These are phyloP conservation scores for Dolomedes plantarius DNA, from an alignment of 2,888 invertebrate genomes.

Conservation along the genomic window DNA sequence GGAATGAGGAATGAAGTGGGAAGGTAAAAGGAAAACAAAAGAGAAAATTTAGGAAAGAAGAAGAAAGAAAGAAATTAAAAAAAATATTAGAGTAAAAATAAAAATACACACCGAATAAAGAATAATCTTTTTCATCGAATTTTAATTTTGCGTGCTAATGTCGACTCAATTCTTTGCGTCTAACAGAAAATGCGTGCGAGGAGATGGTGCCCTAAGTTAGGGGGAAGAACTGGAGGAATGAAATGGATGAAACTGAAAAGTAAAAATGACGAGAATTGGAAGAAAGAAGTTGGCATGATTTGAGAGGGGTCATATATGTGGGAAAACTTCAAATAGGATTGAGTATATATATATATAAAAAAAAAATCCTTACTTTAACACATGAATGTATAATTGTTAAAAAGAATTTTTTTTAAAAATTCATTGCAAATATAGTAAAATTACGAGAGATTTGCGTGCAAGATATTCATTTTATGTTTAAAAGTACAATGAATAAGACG, in stretches of 20 bases:
- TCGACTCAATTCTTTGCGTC: conserved; percentile 45
- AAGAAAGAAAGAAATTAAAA: background rate
- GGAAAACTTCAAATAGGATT: no score
- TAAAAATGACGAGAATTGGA: background rate
- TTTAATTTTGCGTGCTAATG: conserved; percentile 65
- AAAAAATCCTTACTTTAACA: no score
- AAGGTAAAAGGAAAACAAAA: conserved; percentile 4
- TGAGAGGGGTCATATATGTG: background rate
- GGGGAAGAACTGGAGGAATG: background rate
- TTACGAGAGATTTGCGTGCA: no score
- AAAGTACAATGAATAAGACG: no score
- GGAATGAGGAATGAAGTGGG: background rate
- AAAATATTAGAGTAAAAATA: background rate
- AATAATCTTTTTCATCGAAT: conserved; percentile 52
- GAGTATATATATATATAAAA: no score
- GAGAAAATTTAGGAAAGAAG: background rate
- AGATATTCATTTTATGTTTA: no score
- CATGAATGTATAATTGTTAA: no score
- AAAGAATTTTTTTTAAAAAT: no score
- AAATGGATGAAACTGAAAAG: background rate
- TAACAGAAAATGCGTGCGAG: conserved; percentile 30
- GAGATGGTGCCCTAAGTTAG: conserved; percentile 13
- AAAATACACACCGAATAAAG: background rate
- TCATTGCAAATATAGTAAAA: no score
- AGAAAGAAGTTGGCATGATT: background rate